phyloP scores from a whole-genome alignment of 1,140 invertebrate species.

The Drosophila lini region DNA sequence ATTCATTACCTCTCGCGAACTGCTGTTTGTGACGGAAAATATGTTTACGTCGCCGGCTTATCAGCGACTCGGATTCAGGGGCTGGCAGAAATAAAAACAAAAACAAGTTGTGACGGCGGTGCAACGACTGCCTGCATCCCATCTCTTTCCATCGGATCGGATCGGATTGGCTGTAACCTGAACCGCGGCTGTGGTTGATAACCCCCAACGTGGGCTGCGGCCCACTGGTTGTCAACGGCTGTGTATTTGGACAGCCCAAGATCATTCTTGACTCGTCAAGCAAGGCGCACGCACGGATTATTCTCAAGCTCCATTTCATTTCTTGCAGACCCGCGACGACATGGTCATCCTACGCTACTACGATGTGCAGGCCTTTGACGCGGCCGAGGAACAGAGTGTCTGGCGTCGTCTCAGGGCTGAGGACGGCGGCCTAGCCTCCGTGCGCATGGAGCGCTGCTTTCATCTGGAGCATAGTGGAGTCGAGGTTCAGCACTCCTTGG shows the following conservation, averaged over 20 bases:
- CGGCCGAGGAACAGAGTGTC: constrained; percentile 42
- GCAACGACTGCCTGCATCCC: constrained; percentile 43
- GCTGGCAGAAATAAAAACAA: constrained; percentile 35
- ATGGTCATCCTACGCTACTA: constrained; percentile 74
- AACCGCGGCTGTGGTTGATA: constrained; percentile 64
- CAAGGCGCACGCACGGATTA: constrained; percentile 27
- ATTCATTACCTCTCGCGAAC: constrained; percentile 2
- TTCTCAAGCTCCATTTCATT: constrained; percentile 6
- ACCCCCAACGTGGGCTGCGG: constrained; percentile 54
- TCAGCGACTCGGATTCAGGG: constrained; percentile 37
- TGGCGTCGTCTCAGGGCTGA: constrained; percentile 47
- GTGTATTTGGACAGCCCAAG: constrained; percentile 5
- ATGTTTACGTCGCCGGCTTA: constrained; percentile 65
- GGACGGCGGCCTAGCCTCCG: constrained; percentile 34
- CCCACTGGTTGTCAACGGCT: constrained; percentile 55
- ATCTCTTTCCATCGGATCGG: constrained; percentile 17
- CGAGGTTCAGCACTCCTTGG: constrained; percentile 78
- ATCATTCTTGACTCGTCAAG: constrained; percentile 36
- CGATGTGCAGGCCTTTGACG: constrained; percentile 54
- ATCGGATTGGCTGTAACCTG: constrained; percentile 57
- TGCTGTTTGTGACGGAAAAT: constrained; percentile 43
- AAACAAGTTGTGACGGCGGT: constrained; percentile 63
- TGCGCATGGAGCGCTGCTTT: constrained; percentile 92
- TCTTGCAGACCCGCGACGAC: constrained; percentile 36
- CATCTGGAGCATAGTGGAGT: constrained; percentile 88